Conservation (phyloP, 2,888 invertebrate species). For the Meiosimyza platycephala region DNA sequence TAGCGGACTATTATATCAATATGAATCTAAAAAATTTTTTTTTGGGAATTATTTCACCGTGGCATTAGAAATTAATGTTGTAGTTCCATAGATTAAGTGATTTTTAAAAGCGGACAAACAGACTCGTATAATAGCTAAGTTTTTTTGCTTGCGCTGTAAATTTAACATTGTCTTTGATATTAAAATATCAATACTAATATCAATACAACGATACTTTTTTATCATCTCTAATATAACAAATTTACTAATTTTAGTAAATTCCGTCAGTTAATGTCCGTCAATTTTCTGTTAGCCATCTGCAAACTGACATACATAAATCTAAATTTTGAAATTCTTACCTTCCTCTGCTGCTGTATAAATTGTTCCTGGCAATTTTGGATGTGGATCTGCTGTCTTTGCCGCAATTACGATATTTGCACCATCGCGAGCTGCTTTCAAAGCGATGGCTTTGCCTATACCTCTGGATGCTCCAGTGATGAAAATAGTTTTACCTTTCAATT, state of each 20-base stretch:
- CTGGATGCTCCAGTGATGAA: constrained; percentile 97
- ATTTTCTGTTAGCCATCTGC: constrained; percentile 50
- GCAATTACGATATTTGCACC: constrained; percentile 89
- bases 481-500: constrained; percentile 86
- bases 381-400: constrained; percentile 87
- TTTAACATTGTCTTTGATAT: too few relatives aligned
- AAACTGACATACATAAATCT: not conserved
- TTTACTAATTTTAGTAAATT: not conserved
- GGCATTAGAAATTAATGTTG: too few relatives aligned
- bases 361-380: constrained; percentile 75
- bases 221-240: not conserved
- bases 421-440: constrained; percentile 87
- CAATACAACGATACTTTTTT: too few relatives aligned
- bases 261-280: not conserved
- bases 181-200: too few relatives aligned
- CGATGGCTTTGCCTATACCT: constrained; percentile 95
- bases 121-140: too few relatives aligned
- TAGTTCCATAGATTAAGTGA: too few relatives aligned
- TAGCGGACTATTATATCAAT: too few relatives aligned
- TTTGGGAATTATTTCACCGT: too few relatives aligned
- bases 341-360: constrained; percentile 88
- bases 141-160: too few relatives aligned
- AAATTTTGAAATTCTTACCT: constrained; percentile 68
- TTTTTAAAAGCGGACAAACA: too few relatives aligned
- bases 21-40: too few relatives aligned